Base-by-base conservation (phyloP, 2,888 invertebrate genomes). In the Heterodera filipjevi region DNA sequence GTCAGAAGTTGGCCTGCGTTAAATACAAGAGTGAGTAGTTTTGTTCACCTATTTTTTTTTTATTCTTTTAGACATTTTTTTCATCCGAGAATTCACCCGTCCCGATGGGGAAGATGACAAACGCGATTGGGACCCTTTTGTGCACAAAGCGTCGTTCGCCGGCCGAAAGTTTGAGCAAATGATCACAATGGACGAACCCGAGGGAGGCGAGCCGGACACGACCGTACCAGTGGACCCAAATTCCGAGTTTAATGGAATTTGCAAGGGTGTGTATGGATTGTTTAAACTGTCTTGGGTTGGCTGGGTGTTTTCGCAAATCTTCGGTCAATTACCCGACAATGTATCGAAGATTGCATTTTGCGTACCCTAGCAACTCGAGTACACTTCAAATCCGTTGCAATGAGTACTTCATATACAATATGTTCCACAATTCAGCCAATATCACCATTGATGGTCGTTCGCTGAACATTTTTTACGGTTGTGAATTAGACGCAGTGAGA, bases 141-240 rank as follows among this genome's bases (percentile, higher is more conserved):
- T 59, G 10, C 19, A 81, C 39, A 49, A 81, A 71, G 84, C 85
- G 83, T 81, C 80, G 16, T 86, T 84, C 68, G 84, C 85, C 82
- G 86, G 86, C 35, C 81, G 77, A 76, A 85, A 85, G 71, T 86
- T 86, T 78, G 86, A 86, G 76, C 84, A 85, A 72, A 85, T 84
- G 71, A 76, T 84, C 70, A 85, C 85, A 12, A 77, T 68, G 10
- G 59, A 59, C n/a, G 81, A 80, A 32, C 33, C 53, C 64, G 33
- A 59, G 30, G 64, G 64, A 77, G 78, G 39, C 33, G 71, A 27
- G 74, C 66, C 76, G 32, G 33, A 64, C 59, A 46, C 46, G 3
- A 33, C 73, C 32, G 33, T 33, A 5, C 22, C 35, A 22, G 68
- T 68, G 35, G 76, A 76, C 22, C 71, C 49, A n/a, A 68, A 71